Percentiles rank a stretch among this genome's conserved stretches.
phyloP scores from a whole-genome alignment of 2,797 vertebrate species.

The Myotis daubentonii region DNA sequence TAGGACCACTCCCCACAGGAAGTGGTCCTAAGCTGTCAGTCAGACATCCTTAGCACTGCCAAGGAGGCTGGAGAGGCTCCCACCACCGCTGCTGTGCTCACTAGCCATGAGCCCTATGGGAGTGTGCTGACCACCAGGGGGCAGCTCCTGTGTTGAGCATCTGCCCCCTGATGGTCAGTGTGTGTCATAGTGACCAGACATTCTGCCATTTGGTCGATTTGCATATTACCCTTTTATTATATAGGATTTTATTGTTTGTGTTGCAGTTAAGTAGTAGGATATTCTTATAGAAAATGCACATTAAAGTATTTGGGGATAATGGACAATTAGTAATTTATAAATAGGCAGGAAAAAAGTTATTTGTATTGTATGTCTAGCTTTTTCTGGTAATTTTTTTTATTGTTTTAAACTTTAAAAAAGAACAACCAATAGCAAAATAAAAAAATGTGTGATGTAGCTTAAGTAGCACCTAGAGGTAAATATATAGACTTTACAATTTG shows the following conservation, averaged over 20 bases:
- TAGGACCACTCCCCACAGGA: too few species aligned
- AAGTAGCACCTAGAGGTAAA: neutral
- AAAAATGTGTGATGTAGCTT: neutral
- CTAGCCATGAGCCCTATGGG: too few species aligned
- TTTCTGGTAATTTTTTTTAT: neutral
- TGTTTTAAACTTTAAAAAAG: neutral
- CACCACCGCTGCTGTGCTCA: accelerated
- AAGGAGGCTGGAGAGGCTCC: too few species aligned
- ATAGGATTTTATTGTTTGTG: neutral
- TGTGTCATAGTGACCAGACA: too few species aligned
- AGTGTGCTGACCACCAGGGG: too few species aligned
- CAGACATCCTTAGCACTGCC: too few species aligned
- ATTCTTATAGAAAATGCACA: neutral
- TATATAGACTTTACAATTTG: neutral
- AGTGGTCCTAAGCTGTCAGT: too few species aligned
- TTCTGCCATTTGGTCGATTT: too few species aligned
- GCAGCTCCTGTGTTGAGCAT: too few species aligned
- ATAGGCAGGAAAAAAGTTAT: neutral
- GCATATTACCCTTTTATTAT: too few species aligned
- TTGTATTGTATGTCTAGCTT: neutral
- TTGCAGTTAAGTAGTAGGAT: neutral
- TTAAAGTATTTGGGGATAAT: neutral
- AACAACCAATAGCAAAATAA: neutral
- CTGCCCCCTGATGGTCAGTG: too few species aligned
- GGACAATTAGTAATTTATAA: neutral